Percentiles rank a stretch among this genome's conserved stretches.
These are phyloP conservation scores for Cynocephalus volans DNA, from an alignment of 2,113 vertebrate genomes.

Conservation along the genomic window DNA sequence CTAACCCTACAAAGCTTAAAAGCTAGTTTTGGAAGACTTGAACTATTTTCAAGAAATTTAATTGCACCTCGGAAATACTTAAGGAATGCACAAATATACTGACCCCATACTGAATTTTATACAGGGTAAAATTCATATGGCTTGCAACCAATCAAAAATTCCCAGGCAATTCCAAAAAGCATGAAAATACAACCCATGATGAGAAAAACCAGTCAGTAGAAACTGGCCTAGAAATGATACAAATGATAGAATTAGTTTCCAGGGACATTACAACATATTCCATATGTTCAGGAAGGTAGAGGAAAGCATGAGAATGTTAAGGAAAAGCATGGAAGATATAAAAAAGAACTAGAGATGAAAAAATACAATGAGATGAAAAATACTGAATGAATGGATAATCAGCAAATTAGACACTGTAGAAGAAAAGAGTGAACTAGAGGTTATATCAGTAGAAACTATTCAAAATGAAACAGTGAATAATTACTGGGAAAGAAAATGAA, in stretches of 20 bases:
- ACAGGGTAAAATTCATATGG: background rate
- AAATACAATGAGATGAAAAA: background rate
- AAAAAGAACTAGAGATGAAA: background rate
- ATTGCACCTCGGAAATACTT: slow-evolving; percentile 12
- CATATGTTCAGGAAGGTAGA: slow-evolving; percentile 15
- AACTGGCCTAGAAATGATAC: background rate
- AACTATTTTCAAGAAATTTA: slow-evolving; percentile 3
- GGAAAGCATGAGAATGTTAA: background rate
- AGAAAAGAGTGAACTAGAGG: background rate
- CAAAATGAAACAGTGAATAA: background rate
- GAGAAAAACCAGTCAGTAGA: background rate
- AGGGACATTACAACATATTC: background rate
- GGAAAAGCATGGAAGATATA: background rate
- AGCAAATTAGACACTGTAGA: background rate
- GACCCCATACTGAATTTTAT: too few relatives aligned
- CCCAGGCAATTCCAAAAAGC: background rate
- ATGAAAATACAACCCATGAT: slow-evolving; percentile 8
- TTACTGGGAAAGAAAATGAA: background rate
- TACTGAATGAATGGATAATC: background rate
- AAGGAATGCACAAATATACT: background rate
- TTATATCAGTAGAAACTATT: background rate
- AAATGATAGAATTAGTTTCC: background rate
- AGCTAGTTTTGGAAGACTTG: background rate
- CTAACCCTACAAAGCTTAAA: background rate
- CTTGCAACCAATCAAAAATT: background rate